These are phyloP conservation scores for Mayetiola destructor DNA, from an alignment of 2,888 invertebrate genomes.

Conservation along the genomic window DNA sequence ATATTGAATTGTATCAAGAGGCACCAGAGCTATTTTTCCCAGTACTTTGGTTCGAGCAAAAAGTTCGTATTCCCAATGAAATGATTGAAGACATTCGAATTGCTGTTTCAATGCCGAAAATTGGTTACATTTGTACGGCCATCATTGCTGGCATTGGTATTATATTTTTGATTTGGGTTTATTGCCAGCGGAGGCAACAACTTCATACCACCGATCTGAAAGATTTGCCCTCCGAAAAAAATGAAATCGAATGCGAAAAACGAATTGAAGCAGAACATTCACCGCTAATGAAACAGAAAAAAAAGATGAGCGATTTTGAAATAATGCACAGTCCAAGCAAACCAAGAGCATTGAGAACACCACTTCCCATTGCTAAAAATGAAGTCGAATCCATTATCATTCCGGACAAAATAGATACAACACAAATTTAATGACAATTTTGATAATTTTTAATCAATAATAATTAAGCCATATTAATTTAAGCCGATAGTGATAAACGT, in stretches of 20 bases:
- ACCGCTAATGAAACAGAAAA: neutral
- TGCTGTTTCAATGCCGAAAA: constrained; percentile 38
- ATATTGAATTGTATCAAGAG: constrained; percentile 45
- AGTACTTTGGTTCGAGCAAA: constrained; percentile 65
- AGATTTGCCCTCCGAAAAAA: neutral
- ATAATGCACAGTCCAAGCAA: neutral
- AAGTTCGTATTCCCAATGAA: constrained; percentile 43
- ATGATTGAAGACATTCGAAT: constrained; percentile 41
- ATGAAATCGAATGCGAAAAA: neutral
- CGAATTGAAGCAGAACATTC: neutral
- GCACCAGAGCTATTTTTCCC: constrained; percentile 58
- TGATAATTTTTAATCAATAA: too few species aligned
- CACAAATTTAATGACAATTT: too few species aligned
- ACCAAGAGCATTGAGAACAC: neutral
- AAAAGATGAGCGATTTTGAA: neutral
- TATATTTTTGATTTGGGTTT: constrained; percentile 24
- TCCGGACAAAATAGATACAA: constrained; percentile 1
- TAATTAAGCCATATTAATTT: too few species aligned
- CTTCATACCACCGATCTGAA: neutral
- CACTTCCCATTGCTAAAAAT: neutral
- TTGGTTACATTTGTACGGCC: constrained; percentile 39
- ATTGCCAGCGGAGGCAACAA: neutral
- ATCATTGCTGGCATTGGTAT: constrained; percentile 36
- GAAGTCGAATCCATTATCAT: neutral
- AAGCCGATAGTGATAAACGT: too few species aligned